A percentile compares a stretch with the other conserved stretches of the same genome.
phyloP scores from a whole-genome alignment of 2,797 vertebrate species.

The Notamacropus eugenii region DNA sequence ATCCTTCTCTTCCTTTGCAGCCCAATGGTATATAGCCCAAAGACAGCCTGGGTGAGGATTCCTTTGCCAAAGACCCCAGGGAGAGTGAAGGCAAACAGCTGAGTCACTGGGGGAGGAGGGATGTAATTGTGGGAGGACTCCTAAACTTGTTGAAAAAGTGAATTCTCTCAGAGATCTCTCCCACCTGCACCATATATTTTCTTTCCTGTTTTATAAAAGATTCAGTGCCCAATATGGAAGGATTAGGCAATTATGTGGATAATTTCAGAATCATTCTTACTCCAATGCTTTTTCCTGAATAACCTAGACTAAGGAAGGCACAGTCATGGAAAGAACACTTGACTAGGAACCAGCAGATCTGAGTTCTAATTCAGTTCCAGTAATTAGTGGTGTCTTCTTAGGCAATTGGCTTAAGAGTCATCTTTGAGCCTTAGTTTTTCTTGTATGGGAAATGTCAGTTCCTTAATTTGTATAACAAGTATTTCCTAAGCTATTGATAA shows the following conservation, averaged over 20 bases:
- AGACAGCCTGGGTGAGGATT: neutral
- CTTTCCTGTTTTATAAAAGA: neutral
- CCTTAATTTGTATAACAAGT: neutral
- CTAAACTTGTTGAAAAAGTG: neutral
- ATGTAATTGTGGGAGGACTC: neutral
- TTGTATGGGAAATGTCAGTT: neutral
- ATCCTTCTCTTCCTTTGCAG: neutral
- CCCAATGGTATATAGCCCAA: neutral
- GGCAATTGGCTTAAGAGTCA: neutral
- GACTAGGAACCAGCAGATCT: neutral
- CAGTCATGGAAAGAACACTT: neutral
- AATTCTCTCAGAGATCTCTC: neutral
- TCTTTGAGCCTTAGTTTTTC: neutral
- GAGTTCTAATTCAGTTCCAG: neutral
- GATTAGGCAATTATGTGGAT: neutral
- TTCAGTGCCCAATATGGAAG: neutral
- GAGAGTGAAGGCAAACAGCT: neutral
- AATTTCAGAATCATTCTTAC: neutral
- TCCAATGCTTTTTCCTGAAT: neutral
- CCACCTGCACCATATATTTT: neutral
- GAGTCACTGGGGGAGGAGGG: neutral
- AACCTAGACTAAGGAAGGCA: neutral
- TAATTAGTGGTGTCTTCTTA: neutral
- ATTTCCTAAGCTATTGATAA: neutral
- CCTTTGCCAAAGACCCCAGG: neutral